These are phyloP conservation scores for Cheirogaleus medius DNA, from an alignment of 2,113 vertebrate species.

Conservation along the genomic window DNA sequence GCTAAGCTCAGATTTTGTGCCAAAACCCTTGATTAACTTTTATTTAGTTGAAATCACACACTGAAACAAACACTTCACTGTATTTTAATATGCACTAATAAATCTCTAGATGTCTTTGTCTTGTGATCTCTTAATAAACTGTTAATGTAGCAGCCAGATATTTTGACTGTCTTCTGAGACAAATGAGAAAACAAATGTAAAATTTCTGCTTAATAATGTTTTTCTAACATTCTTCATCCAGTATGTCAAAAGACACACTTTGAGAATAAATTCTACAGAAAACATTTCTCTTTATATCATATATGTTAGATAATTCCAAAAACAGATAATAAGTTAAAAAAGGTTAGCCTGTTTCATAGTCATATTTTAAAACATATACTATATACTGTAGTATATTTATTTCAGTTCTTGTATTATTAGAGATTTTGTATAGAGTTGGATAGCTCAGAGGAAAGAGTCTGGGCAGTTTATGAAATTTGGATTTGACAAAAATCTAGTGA, in stretches of 20 bases:
- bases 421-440: neutral
- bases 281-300: neutral
- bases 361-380: neutral
- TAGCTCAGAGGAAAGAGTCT: neutral
- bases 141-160: neutral
- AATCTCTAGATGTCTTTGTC: neutral
- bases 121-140: neutral
- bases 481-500: neutral
- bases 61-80: conserved; percentile 20
- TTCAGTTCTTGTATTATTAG: neutral
- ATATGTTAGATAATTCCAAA: neutral
- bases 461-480: fast-evolving
- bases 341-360: neutral
- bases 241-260: neutral
- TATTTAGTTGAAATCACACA: neutral
- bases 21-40: conserved; percentile 3
- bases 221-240: neutral
- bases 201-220: neutral
- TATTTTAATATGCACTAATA: conserved; percentile 13
- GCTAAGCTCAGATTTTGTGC: neutral
- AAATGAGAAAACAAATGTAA: conserved; percentile 14
- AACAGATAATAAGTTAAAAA: neutral
- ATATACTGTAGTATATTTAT: neutral
- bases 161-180: neutral
- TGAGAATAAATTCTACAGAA: neutral